Base-by-base conservation (phyloP, 1,140 invertebrate genomes). In the Ceratina australensis region DNA sequence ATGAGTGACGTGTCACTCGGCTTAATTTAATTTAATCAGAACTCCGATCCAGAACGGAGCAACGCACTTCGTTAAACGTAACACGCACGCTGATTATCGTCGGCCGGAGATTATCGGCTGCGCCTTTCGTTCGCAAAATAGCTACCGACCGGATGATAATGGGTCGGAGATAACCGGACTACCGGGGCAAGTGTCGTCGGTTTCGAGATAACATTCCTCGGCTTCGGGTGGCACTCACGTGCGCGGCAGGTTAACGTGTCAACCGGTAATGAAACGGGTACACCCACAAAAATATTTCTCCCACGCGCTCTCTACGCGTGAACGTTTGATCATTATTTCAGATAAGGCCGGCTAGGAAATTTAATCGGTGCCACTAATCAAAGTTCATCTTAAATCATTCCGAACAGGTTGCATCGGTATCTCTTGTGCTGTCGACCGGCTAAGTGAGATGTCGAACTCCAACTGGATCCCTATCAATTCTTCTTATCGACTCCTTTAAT, bases 171-270 rank as follows among this genome's bases (percentile, higher is more conserved):
- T 72, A 78, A n/a, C 76, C 69, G 61, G 52, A 49, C 52, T 67
- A 56, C 56, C 59, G 3, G 24, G 56, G 66, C 57, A 56, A 65
- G 76, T 78, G 76, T 78, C 76, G 76, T 59, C 60, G 57, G 5
- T 42, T 33, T n/a, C 12, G 26, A 78, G 76, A 78, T 78, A 78
- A 78, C 69, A 52, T 78, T 73, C 52, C 71, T n/a, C 42, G 52
- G 42, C 49, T 47, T 78, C 61, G 42, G 69, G 69, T 78, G 59
- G 76, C 69, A 26, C n/a, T 2, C 8, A 33, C n/a, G 54, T 28
- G 33, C 65, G 50, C 50, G 33, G 15, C 26, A 16, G 47, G 67
- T 77, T 77, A 77, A 77, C 75, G 75, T 63, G 75, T 64, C 67
- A 60, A 54, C 66, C 57, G 26, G 49, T 63, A 71, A 72, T 77